Evolutionary conservation across 2,888 invertebrate genomes (phyloP).

Genomic region (Sthenelais limicola): DNA sequence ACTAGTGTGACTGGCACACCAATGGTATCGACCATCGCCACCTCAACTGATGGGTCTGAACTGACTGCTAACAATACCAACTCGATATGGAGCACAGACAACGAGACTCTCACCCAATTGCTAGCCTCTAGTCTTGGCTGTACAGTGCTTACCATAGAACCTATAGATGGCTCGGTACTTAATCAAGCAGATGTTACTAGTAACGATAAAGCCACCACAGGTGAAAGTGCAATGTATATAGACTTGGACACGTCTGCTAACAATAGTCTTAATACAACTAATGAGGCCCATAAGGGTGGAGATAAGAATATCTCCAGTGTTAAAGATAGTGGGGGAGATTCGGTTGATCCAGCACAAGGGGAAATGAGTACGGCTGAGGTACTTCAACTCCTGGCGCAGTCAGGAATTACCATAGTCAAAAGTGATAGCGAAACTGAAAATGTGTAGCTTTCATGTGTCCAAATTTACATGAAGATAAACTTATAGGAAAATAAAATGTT

Average conservation of each 20-base stretch:
- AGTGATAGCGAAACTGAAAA: background rate
- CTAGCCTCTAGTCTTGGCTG: slow-evolving; percentile 25
- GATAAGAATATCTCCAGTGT: background rate
- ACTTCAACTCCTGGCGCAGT: slow-evolving; percentile 17
- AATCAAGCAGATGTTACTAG: background rate
- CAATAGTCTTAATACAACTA: background rate
- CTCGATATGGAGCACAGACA: background rate
- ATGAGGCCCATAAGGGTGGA: background rate
- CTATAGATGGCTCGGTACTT: background rate
- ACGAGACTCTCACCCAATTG: slow-evolving; percentile 12
- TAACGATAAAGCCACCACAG: background rate
- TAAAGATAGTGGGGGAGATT: background rate
- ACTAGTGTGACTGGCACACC: background rate
- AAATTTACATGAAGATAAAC: too few species aligned
- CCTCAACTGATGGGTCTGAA: background rate
- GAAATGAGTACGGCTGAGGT: slow-evolving; percentile 30
- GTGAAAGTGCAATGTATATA: background rate
- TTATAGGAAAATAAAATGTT: too few species aligned
- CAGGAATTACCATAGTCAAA: background rate
- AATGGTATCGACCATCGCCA: background rate
- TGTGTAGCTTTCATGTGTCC: background rate
- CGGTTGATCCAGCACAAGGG: background rate
- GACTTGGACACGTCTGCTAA: background rate
- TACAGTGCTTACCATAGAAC: slow-evolving; percentile 31
- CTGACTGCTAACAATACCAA: background rate